phyloP scores from a whole-genome alignment of 2,113 vertebrate genomes.

The Engystomops pustulosus region DNA sequence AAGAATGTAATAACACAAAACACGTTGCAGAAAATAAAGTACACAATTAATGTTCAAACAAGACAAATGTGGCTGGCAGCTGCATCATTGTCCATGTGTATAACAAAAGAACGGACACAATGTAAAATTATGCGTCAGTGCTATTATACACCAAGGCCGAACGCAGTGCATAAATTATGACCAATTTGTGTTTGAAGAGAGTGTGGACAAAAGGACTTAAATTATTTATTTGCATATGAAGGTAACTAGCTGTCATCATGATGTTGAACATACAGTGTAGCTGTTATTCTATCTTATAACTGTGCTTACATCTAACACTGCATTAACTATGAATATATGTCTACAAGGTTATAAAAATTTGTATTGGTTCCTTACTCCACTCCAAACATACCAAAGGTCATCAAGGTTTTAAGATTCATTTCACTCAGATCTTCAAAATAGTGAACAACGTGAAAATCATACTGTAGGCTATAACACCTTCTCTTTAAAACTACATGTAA shows the following conservation, averaged over 20 bases:
- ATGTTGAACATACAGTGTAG: neutral
- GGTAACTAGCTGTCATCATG: slow-evolving; percentile 36
- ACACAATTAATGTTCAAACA: slow-evolving; percentile 52
- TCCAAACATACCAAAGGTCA: no score
- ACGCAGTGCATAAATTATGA: slow-evolving; percentile 54
- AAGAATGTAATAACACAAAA: slow-evolving; percentile 19
- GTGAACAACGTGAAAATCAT: no score
- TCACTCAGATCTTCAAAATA: no score
- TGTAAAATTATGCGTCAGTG: slow-evolving; percentile 56
- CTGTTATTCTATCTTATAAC: neutral
- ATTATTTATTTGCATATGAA: slow-evolving; percentile 47
- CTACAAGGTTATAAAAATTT: neutral
- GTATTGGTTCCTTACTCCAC: neutral
- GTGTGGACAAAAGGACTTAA: slow-evolving; percentile 45
- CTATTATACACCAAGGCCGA: slow-evolving; percentile 55
- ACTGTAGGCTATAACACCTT: no score
- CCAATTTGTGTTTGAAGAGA: slow-evolving; percentile 45
- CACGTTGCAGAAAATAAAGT: slow-evolving; percentile 16
- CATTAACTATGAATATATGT: neutral
- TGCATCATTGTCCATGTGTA: slow-evolving; percentile 53
- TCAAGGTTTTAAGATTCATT: no score
- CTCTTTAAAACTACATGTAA: no score
- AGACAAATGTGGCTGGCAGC: slow-evolving; percentile 52
- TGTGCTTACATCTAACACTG: no score
- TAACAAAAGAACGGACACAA: slow-evolving; percentile 58